Base-by-base conservation (phyloP, 2,113 vertebrate genomes). In the Crotalus helleri region DNA sequence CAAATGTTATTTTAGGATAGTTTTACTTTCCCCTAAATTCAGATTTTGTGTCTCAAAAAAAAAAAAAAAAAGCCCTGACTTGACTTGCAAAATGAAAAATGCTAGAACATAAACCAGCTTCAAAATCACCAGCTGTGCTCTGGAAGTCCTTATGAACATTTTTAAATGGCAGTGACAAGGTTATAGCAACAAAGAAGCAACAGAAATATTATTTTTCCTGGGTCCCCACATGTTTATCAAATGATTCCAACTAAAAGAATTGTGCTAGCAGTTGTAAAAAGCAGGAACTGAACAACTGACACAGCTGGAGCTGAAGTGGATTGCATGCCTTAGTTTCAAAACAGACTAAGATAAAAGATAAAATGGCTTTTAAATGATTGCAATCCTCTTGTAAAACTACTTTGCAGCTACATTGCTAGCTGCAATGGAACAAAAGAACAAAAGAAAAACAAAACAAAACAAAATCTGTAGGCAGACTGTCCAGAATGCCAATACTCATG, bases 261-360 rank as follows among this genome's bases (percentile, higher is more conserved):
- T 55, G 17, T 69, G 24, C 17, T 95, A 94, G 94, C 49, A 95
- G 61, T 51, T 89, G 94, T 94, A 96, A 94, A 96, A 69, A 95
- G 93, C 57, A 64, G 53, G 51, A 94, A 23, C 87, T n/a, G 23
- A 92, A 53, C 85, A 88, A 64, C 91, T 94, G 93, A 96, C 96
- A 33, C 93, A 96, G 92, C 61, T 95, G 91, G 96, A 94, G 91
- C 91, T 95, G 90, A 51, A 90, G 33, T 91, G 8, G 29, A 92
- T 94, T 81, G 93, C 93, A 94, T 96, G 92, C 26, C 33, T 44
- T 94, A 94, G 92, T 89, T 3, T 94, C 91, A 95, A 91, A 55
- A 54, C 88, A 95, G 92, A 93, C 57, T 85, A 94, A 55, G 74
- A 85, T 91, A 95, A 96, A 96, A 95, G 5, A 94, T 33, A 51